Base-by-base conservation (phyloP, 2,888 invertebrate genomes). In the Parthenolecanium corni region DNA sequence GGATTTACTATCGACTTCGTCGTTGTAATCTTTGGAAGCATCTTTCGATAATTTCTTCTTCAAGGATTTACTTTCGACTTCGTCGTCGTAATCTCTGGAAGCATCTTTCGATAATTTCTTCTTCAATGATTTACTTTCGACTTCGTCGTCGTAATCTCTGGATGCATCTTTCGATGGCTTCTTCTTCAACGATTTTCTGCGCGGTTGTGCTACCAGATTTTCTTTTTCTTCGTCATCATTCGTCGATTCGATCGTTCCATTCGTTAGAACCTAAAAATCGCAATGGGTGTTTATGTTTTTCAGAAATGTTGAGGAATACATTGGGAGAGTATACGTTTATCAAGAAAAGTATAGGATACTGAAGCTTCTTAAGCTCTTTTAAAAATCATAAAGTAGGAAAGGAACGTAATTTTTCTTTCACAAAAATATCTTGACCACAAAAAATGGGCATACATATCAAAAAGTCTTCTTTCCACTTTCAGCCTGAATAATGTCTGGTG, bases 131-230 rank as follows among this genome's bases (percentile, higher is more conserved):
- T 18, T 38, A 12, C 20, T 3, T 44, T 44, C 20, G 5, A 14
- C 20, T 18, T 4, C 11, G 54, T 36, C 4, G 36, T 52, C 52
- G n/a, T 53, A 53, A n/a, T 63, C 54, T 25, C 46, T 14, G 12
- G 62, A 62, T 12, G 52, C 40, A n/a, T 52, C 52, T 44, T 40
- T 62, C 1, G 63, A 53, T 12, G 46, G 54, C n/a, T 31, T 47
- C 38, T 53, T 63, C 18, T 31, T 53, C 14, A 44, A 20, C 2
- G 42, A 20, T 31, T 25, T 47, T 53, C 24, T 38, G 12, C 38
- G 31, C 18, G 42, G 20, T 20, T 12, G 20, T 21, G 21, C 23
- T 9, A 14, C 2, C 11, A 21, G 12, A 21, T 49, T 14, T 11
- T 49, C 23, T 16, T 49, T 38, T 31, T 61, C 47, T 5, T 62